Conservation (phyloP, 2,888 invertebrate species). For the Acrocera orbiculus region DNA sequence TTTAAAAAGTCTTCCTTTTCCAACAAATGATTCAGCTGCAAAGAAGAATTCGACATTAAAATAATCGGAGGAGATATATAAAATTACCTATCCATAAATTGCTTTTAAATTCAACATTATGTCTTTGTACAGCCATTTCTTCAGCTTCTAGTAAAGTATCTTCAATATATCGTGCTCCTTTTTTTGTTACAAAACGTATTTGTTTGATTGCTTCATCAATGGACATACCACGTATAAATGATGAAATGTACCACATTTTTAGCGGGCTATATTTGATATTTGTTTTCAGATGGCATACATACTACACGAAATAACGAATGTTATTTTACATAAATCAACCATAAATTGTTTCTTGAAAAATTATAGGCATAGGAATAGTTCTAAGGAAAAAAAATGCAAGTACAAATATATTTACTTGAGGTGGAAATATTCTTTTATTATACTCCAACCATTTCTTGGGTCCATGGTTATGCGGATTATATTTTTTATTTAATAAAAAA, state of each 20-base stretch:
- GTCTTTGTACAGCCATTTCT: slow-evolving; percentile 63
- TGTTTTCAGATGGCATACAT: slow-evolving; percentile 64
- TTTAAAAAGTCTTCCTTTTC: slow-evolving; percentile 56
- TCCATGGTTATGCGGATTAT: slow-evolving; percentile 22
- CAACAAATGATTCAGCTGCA: slow-evolving; percentile 73
- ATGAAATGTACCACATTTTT: slow-evolving; percentile 86
- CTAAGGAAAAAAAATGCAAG: too few species aligned
- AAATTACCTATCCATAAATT: slow-evolving; percentile 90
- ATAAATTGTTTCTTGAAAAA: background rate
- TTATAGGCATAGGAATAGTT: background rate
- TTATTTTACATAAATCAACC: background rate
- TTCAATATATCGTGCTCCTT: slow-evolving; percentile 54
- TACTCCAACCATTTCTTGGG: slow-evolving; percentile 43
- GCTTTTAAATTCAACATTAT: slow-evolving; percentile 87
- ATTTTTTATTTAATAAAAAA: slow-evolving; percentile 11
- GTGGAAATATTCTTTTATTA: slow-evolving; percentile 65
- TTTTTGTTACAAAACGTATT: slow-evolving; percentile 61
- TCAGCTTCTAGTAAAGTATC: slow-evolving; percentile 79
- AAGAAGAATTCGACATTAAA: too few species aligned
- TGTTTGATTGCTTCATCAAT: slow-evolving; percentile 91
- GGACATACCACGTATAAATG: slow-evolving; percentile 74
- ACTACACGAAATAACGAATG: too few species aligned
- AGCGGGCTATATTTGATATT: slow-evolving; percentile 81
- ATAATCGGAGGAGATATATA: too few species aligned
- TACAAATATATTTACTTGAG: slow-evolving; percentile 37